Base-by-base conservation (phyloP, 2,888 invertebrate species). In the Apamea anceps region DNA sequence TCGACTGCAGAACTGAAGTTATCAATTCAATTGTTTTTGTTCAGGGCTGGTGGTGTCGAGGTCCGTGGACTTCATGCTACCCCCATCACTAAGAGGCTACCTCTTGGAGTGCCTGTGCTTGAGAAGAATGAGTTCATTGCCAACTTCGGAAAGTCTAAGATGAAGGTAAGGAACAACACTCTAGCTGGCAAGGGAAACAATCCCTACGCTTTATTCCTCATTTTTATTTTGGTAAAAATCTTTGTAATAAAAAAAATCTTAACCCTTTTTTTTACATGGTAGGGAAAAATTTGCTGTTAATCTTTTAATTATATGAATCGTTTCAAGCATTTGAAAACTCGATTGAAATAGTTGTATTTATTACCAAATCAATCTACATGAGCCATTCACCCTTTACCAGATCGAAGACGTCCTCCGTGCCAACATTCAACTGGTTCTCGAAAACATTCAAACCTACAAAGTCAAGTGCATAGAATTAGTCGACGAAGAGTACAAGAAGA, bases 121-220 rank as follows among this genome's bases (percentile, higher is more conserved):
- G 99, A 99, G 93, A 97, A 97, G 92, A 98, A 98, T 91, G 96
- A 97, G 81, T 99, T 99, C 91, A 92, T 98, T 15, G 97, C 98
- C 0, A 98, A 98, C 93, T 95, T 92, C 80, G 95, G 94, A 81
- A 95, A 95, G 67, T 88, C 89, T 45, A 95, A 95, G 89, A 95
- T 96, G 94, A 94, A 92, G 93, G 96, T 96, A 89, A 85, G 71
- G 25, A 21, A 37, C 57, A 15, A 10, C 3, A 42, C 25, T 63
- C 4, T 37, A 37, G 2, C 10, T 57, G 25, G 57, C 25, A 25
- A 10, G 21, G 0, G 8, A 57, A 57, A 25, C 8, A 25, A 57
- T 57, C 25, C 25, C 54, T 54, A 54, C 7, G 6, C 21, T 21
- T 54, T 21, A 54, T 7, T 21, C 21, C 25, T 8, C 21, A 54